These are phyloP conservation scores for Epicauta chinensis DNA, from an alignment of 1,140 invertebrate genomes.

Conservation along the genomic window DNA sequence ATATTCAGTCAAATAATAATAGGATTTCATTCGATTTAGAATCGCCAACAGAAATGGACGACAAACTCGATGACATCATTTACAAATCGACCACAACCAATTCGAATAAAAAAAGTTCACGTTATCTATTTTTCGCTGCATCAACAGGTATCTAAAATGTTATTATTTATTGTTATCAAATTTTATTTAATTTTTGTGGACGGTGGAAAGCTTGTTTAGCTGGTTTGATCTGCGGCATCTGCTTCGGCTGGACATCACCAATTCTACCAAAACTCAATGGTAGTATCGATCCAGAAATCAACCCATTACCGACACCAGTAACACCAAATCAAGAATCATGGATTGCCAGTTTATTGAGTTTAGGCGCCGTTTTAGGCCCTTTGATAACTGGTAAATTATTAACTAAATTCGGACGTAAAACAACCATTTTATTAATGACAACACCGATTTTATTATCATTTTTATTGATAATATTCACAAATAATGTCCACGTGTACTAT, in stretches of 20 bases:
- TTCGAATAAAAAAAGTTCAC: no score
- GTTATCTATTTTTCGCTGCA: no score
- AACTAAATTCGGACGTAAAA: conserved; percentile 43
- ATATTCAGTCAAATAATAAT: no score
- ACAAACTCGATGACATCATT: no score
- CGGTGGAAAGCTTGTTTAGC: no score
- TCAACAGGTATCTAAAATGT: no score
- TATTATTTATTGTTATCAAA: no score
- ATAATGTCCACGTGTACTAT: conserved; percentile 48
- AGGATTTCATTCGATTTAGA: no score
- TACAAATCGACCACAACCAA: no score
- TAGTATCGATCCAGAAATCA: conserved; percentile 15
- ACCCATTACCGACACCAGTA: conserved; percentile 35
- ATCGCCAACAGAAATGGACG: no score
- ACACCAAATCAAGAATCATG: conserved; percentile 57
- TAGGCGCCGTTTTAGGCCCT: conserved; percentile 57
- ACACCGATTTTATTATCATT: conserved; percentile 58
- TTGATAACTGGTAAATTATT: conserved; percentile 31
- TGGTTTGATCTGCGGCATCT: no score
- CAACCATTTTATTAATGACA: conserved; percentile 42
- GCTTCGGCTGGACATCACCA: conserved; percentile 19
- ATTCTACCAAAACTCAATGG: conserved; percentile 16
- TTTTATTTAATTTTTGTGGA: no score
- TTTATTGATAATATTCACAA: conserved; percentile 51
- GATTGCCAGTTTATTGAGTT: conserved; percentile 70